These are phyloP conservation scores for Thermophis baileyi DNA, from an alignment of 2,113 vertebrate species.

Conservation along the genomic window DNA sequence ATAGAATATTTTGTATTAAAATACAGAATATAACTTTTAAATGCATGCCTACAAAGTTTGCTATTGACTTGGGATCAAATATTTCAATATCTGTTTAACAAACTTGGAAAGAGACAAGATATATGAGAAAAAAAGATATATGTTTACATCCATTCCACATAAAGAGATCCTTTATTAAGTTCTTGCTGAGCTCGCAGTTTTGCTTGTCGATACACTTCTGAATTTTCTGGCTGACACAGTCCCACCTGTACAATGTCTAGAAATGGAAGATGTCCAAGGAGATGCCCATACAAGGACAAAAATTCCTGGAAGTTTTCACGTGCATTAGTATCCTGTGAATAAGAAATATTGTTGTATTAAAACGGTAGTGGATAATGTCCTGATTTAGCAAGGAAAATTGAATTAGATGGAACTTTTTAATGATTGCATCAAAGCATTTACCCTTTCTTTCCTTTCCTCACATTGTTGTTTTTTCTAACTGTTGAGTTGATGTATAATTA, in stretches of 20 bases:
- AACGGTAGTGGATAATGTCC: neutral
- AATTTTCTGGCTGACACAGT: constrained; percentile 82
- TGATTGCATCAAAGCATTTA: neutral
- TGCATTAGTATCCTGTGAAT: constrained; percentile 77
- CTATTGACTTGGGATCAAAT: neutral
- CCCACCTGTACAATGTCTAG: constrained; percentile 91
- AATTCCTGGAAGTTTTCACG: constrained; percentile 95
- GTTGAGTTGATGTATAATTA: neutral
- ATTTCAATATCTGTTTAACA: neutral
- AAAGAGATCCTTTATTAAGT: constrained; percentile 73
- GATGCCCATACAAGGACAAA: constrained; percentile 90
- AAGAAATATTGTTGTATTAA: constrained; percentile 39
- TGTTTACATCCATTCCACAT: constrained; percentile 91
- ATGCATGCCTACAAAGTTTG: neutral
- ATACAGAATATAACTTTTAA: neutral
- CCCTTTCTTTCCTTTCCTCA: neutral
- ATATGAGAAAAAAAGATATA: constrained; percentile 1
- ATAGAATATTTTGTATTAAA: neutral
- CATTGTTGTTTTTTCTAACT: neutral
- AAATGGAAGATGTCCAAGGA: constrained; percentile 87
- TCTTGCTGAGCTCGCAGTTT: constrained; percentile 74
- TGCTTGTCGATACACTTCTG: constrained; percentile 88
- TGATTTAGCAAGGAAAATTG: neutral
- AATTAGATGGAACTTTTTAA: neutral
- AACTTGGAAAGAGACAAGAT: neutral